Evolutionary conservation across 1,140 invertebrate genomes (phyloP), one percentile per base, ranked within the genome.

Genomic region (Drosophila ananassae): DNA sequence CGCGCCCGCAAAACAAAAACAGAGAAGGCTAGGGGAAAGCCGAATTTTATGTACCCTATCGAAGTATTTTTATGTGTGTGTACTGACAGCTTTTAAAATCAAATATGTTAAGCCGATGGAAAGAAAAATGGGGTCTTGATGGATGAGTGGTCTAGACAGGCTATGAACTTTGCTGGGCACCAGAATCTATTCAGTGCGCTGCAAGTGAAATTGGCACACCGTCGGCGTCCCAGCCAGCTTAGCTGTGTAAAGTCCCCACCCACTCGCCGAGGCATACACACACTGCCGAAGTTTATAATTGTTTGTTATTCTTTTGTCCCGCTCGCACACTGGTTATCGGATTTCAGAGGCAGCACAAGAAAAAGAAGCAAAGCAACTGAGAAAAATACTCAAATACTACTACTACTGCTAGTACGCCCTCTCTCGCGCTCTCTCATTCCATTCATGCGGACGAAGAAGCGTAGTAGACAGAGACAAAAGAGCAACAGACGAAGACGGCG

Each of bases 231-330:
- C 30, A 32, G 52, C 46, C 13, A 41, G 25, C 13, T 46, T 51
- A 48, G 17, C 30, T 77, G 61, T 84, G 80, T 80, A 78, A 85
- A 87, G 82, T 79, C 79, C 82, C 75, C 78, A 76, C 82, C 75
- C 78, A 76, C 75, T 76, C 74, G 78, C 58, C 41, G 46, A 44
- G n/a, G n/a, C 39, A 44, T 44, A 61, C 51, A 66, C 50, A 66
- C 53, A 81, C 61, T 62, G 61, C 53, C 58, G 62, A 69, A 63
- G 59, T 56, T 79, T 89, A 89, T 87, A 89, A 87, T 87, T 87
- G 83, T 87, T 87, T 87, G 83, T 87, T 87, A 87, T 87, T 87
- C 83, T 87, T 87, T 83, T 83, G 76, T 87, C 83, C 77, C 79
- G 83, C 83, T 87, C 67, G 76, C 79, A 87, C 83, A 68, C 81